phyloP scores from a whole-genome alignment of 2,797 vertebrate genomes.

The Premnoplex brunnescens region DNA sequence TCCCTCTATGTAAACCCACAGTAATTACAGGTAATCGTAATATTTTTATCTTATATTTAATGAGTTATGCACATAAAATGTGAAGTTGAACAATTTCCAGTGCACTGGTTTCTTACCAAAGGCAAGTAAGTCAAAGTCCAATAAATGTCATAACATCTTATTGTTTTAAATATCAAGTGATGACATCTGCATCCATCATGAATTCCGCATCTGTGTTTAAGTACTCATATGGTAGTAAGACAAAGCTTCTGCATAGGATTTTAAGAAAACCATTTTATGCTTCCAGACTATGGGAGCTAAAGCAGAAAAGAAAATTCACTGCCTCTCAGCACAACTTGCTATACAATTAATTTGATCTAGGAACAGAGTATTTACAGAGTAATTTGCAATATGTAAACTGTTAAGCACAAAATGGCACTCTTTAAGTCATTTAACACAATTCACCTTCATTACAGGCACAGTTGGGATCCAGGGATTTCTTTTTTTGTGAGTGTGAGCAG shows the following conservation, averaged over 20 bases:
- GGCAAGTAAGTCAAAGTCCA: background rate
- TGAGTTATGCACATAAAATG: background rate
- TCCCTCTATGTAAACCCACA: background rate
- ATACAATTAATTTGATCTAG: constrained; percentile 53
- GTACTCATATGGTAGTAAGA: background rate
- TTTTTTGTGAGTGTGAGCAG: background rate
- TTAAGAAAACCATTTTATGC: background rate
- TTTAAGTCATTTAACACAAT: constrained; percentile 62
- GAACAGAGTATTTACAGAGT: constrained; percentile 55
- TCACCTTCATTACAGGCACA: constrained; percentile 67
- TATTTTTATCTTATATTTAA: background rate
- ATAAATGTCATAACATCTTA: background rate
- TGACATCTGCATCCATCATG: background rate
- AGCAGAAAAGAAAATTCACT: background rate
- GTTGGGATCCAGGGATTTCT: constrained; percentile 38
- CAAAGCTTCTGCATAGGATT: background rate
- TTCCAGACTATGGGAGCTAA: background rate
- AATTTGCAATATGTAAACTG: constrained; percentile 58
- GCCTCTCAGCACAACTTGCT: constrained; percentile 32
- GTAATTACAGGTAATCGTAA: background rate
- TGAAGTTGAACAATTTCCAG: background rate
- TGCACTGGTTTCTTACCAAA: background rate
- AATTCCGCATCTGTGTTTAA: background rate
- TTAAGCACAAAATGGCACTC: constrained; percentile 52
- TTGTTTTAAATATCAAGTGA: background rate